phyloP scores from a whole-genome alignment of 2,113 vertebrate species.

The Ahaetulla prasina region DNA sequence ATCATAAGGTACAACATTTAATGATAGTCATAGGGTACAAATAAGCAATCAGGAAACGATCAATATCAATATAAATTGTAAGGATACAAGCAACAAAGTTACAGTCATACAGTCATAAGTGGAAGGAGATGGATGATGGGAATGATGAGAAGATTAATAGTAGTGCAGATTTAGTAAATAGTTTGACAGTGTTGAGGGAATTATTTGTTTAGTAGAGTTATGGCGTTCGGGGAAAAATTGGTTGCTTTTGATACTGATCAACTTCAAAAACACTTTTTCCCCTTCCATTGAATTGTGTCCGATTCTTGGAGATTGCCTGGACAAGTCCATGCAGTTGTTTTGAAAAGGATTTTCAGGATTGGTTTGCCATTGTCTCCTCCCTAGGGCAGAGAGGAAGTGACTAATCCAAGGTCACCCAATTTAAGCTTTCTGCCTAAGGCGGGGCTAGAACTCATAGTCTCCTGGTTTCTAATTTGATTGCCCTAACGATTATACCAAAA shows the following conservation, averaged over 20 bases:
- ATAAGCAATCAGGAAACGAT: no score
- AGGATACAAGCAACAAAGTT: no score
- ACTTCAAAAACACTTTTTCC: not conserved
- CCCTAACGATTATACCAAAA: not conserved
- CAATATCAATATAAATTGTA: no score
- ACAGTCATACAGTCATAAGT: no score
- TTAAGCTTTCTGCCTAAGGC: not conserved
- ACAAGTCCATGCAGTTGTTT: not conserved
- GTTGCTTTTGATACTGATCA: not conserved
- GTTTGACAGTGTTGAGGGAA: no score
- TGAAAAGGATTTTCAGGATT: not conserved
- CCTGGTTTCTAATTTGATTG: not conserved
- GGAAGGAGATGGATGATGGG: no score
- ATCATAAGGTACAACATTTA: no score
- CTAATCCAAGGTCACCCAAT: not conserved
- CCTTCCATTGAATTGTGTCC: not conserved
- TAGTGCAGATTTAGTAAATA: no score
- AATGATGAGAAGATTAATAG: no score
- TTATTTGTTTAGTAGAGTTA: no score
- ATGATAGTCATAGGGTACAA: no score
- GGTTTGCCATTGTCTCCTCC: not conserved
- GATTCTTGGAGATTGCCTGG: not conserved
- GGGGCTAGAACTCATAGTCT: not conserved
- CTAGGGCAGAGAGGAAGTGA: not conserved
- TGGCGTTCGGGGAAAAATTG: no score